phyloP scores from a whole-genome alignment of 1,140 invertebrate genomes.

The Holcopasites calliopsidis region DNA sequence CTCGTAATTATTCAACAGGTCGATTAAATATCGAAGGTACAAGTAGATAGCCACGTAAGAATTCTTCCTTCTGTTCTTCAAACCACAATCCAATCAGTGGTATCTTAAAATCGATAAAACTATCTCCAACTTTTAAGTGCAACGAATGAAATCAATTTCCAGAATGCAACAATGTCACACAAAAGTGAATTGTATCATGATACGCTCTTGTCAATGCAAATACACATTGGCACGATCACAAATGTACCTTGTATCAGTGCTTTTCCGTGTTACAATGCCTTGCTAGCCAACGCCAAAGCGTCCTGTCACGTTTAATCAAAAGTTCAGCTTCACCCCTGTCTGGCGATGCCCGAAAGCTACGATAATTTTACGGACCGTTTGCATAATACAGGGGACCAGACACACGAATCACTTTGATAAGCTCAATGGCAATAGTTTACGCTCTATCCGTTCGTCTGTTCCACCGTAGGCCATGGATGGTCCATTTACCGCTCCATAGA shows the following conservation, averaged over 20 bases:
- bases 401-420: constrained; percentile 63
- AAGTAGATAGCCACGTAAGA: no score
- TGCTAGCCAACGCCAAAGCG: not conserved
- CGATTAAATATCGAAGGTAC: no score
- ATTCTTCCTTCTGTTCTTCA: no score
- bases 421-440: constrained; percentile 60
- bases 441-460: constrained; percentile 36
- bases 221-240: not conserved
- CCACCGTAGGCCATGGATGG: constrained; percentile 20
- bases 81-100: no score
- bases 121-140: no score
- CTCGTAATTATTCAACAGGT: no score
- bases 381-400: constrained; percentile 55
- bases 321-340: constrained; percentile 47
- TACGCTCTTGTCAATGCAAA: not conserved
- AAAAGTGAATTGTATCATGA: not conserved
- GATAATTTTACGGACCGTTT: constrained; percentile 62
- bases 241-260: not conserved
- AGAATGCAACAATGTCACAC: no score
- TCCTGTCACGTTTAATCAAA: constrained; percentile 36
- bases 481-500: constrained; percentile 31
- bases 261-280: not conserved
- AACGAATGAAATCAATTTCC: no score
- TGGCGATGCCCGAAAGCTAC: constrained; percentile 46
- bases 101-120: no score